Evolutionary conservation across 2,888 invertebrate genomes (phyloP).

Genomic region (Hedya salicella): DNA sequence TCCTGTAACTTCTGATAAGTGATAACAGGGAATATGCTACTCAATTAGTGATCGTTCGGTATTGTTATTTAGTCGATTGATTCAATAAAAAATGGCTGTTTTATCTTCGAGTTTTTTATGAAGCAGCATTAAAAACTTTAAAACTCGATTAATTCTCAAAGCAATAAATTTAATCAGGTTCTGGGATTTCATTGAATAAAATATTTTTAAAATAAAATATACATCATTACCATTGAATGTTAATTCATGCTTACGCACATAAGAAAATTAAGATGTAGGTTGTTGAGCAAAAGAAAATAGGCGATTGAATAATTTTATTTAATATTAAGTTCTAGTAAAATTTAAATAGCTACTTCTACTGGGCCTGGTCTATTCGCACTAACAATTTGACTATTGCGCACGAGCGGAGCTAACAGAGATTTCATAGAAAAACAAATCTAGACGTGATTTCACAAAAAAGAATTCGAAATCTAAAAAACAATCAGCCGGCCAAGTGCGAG

Average conservation of each 20-base stretch:
- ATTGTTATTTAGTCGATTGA: too few species aligned
- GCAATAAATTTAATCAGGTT: too few species aligned
- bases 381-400: constrained; percentile 28
- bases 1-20: neutral
- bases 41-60: neutral
- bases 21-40: neutral
- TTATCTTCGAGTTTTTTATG: neutral
- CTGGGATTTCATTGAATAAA: neutral
- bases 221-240: neutral
- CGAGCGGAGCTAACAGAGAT: neutral
- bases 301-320: neutral
- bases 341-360: constrained; percentile 18
- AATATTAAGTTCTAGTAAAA: constrained; percentile 3
- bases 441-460: too few species aligned
- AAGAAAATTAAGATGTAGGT: neutral
- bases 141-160: neutral
- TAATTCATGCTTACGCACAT: neutral
- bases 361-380: neutral
- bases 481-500: too few species aligned
- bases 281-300: constrained; percentile 27
- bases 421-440: neutral
- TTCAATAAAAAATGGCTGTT: neutral
- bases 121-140: neutral
- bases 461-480: too few species aligned
- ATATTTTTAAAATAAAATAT: neutral